Conservation (phyloP, 2,888 invertebrate species). For the Aporophyla lueneburgensis region DNA sequence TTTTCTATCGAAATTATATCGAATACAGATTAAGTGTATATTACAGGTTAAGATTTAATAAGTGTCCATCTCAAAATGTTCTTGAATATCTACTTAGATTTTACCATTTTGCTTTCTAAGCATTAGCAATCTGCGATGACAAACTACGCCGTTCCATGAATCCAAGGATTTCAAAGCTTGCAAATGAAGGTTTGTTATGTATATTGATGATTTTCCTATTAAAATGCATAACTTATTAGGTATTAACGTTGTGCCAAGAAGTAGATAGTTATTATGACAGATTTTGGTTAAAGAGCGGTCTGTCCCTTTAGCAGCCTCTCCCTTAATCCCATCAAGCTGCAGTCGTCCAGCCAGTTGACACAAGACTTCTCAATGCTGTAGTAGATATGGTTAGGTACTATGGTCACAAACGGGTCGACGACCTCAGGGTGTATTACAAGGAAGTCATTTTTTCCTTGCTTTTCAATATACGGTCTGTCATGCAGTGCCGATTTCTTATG, state of each 20-base stretch:
- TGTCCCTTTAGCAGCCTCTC: constrained; percentile 71
- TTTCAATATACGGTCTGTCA: constrained; percentile 76
- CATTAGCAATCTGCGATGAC: too few relatives aligned
- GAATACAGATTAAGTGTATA: neutral
- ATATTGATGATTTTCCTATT: too few relatives aligned
- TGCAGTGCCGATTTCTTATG: constrained; percentile 72
- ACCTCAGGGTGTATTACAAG: constrained; percentile 75
- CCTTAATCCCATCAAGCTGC: constrained; percentile 79
- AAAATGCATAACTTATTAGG: too few relatives aligned
- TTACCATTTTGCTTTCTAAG: too few relatives aligned
- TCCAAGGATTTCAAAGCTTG: too few relatives aligned
- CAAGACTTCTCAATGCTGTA: constrained; percentile 82
- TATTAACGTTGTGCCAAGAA: neutral
- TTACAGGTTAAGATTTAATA: too few relatives aligned
- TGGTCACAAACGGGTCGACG: constrained; percentile 78
- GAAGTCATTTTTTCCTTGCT: constrained; percentile 78
- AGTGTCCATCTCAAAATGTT: too few relatives aligned
- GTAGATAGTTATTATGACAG: neutral
- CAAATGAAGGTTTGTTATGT: too few relatives aligned
- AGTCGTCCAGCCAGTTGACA: constrained; percentile 85
- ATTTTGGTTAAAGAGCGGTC: constrained; percentile 46
- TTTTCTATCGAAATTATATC: neutral
- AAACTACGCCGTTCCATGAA: too few relatives aligned
- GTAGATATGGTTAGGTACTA: constrained; percentile 82
- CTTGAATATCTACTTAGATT: too few relatives aligned